These are phyloP conservation scores for Ornithoptera priamus DNA, from an alignment of 2,888 invertebrate genomes.

Conservation along the genomic window DNA sequence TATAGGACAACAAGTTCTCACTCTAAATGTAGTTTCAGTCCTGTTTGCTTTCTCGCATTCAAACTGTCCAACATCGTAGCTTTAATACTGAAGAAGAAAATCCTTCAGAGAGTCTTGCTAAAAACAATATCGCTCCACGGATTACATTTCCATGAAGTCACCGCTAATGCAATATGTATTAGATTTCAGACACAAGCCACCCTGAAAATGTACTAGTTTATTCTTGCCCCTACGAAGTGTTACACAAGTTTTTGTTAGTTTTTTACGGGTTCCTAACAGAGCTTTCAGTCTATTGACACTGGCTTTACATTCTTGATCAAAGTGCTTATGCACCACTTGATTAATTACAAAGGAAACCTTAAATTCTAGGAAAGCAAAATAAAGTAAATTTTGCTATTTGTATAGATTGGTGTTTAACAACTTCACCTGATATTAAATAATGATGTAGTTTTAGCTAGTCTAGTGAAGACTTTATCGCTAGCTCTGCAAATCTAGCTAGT, in stretches of 20 bases:
- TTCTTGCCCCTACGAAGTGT: slow-evolving; percentile 11
- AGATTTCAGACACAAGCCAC: slow-evolving; percentile 40
- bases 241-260: slow-evolving; percentile 15
- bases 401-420: too few species aligned
- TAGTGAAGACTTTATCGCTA: too few species aligned
- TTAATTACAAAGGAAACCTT: background rate
- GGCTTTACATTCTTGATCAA: background rate
- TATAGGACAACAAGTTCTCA: too few species aligned
- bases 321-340: background rate
- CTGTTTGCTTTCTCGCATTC: too few species aligned
- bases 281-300: background rate
- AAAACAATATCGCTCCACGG: slow-evolving; percentile 50
- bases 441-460: too few species aligned
- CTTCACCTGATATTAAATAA: too few species aligned
- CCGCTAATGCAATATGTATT: slow-evolving; percentile 66
- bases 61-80: slow-evolving; percentile 25
- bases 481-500: too few species aligned
- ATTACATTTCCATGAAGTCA: slow-evolving; percentile 50
- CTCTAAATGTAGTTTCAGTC: too few species aligned
- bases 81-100: slow-evolving; percentile 37
- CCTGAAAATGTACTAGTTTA: slow-evolving; percentile 23
- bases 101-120: slow-evolving; percentile 39
- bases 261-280: slow-evolving; percentile 2
- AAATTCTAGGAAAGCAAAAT: background rate
- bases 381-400: background rate